phyloP scores from a whole-genome alignment of 2,888 invertebrate genomes.

The Tetropium fuscum region DNA sequence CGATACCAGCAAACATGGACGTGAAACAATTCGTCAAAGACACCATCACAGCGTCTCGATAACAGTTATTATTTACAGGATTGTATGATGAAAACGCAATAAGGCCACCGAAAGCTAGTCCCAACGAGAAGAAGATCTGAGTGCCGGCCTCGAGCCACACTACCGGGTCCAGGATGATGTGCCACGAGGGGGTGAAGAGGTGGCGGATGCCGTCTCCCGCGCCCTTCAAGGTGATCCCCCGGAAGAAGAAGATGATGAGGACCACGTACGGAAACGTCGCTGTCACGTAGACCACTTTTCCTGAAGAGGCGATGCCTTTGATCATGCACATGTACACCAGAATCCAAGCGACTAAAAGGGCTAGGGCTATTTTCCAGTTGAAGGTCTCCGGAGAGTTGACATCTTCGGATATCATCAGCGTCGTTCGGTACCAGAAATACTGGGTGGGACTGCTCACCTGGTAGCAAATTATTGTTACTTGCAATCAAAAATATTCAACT shows the following conservation, averaged over 20 bases:
- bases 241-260: constrained; percentile 94
- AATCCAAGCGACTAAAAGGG: constrained; percentile 91
- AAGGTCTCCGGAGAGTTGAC: constrained; percentile 88
- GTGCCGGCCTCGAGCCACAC: constrained; percentile 99
- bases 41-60: constrained; percentile 92
- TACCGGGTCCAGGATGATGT: constrained; percentile 89
- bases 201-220: constrained; percentile 85
- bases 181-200: constrained; percentile 94
- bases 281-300: constrained; percentile 96
- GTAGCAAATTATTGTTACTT: constrained; percentile 52
- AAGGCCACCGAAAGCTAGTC: constrained; percentile 94
- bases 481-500: not conserved
- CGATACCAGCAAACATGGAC: constrained; percentile 96
- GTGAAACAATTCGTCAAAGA: constrained; percentile 94
- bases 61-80: constrained; percentile 96
- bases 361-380: constrained; percentile 92
- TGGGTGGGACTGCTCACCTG: constrained; percentile 91
- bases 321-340: constrained; percentile 97
- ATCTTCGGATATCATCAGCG: constrained; percentile 89
- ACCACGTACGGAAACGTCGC: constrained; percentile 98
- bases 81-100: constrained; percentile 98
- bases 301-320: constrained; percentile 96
- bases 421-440: constrained; percentile 95
- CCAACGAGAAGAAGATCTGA: constrained; percentile 97
- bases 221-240: constrained; percentile 86